Conservation (phyloP, 1,140 invertebrate genomes). For the Phenacoccus solenopsis region DNA sequence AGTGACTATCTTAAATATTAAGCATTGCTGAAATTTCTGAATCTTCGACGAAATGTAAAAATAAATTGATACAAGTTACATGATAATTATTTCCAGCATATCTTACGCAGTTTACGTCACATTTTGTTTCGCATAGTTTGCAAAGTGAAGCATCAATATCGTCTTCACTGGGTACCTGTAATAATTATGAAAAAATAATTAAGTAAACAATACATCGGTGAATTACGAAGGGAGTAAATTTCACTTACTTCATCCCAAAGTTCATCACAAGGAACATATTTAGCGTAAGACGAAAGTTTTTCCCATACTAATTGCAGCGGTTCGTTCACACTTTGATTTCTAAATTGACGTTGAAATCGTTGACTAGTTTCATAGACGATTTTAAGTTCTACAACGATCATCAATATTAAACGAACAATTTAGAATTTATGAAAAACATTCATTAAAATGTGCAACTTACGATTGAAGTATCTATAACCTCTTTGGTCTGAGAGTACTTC, state of each 20-base stretch:
- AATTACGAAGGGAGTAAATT: not conserved
- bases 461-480: constrained; percentile 19
- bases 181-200: not conserved
- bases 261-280: not conserved
- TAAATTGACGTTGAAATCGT: constrained; percentile 5
- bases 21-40: not conserved
- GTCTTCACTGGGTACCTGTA: not conserved
- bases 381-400: constrained; percentile 1
- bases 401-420: not conserved
- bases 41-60: constrained; percentile 13
- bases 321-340: not conserved
- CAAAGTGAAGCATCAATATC: not conserved
- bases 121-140: constrained; percentile 5
- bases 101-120: not conserved
- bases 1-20: not conserved
- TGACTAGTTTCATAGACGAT: constrained; percentile 13
- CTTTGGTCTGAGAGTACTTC: constrained; percentile 25
- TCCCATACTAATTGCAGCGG: not conserved
- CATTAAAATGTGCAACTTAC: not conserved
- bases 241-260: not conserved
- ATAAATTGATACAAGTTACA: constrained; percentile 5
- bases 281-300: not conserved
- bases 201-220: not conserved
- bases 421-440: not conserved
- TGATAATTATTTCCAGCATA: constrained; percentile 1